phyloP scores from a whole-genome alignment of 2,797 vertebrate species.

The Parauchenoglanis ngamensis region DNA sequence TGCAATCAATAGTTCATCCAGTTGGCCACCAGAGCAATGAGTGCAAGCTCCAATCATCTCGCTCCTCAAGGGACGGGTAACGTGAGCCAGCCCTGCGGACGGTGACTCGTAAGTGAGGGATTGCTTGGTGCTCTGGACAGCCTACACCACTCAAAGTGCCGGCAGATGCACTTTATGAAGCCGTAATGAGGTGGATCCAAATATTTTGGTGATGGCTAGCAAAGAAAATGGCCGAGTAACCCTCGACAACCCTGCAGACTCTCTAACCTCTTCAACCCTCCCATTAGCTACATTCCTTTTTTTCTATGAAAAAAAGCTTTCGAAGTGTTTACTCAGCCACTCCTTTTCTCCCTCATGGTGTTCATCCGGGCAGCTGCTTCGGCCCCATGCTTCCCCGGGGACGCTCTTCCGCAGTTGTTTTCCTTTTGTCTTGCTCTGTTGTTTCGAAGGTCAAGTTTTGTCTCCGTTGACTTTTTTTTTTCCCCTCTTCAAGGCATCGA shows the following conservation, averaged over 20 bases:
- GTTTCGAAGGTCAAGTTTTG: constrained; percentile 51
- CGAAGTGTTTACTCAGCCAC: constrained; percentile 57
- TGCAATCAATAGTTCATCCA: constrained; percentile 22
- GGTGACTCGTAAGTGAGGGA: constrained; percentile 27
- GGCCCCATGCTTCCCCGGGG: constrained; percentile 37
- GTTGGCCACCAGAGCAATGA: not conserved
- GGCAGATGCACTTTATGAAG: constrained; percentile 44
- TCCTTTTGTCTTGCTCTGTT: constrained; percentile 52
- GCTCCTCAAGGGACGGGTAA: constrained; percentile 45
- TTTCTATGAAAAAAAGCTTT: constrained; percentile 37
- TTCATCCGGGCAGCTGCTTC: constrained; percentile 53
- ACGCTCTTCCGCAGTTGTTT: constrained; percentile 54
- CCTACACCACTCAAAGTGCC: not conserved
- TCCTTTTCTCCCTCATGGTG: constrained; percentile 48
- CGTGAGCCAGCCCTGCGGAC: constrained; percentile 14
- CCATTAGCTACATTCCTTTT: constrained; percentile 35
- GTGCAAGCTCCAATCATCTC: constrained; percentile 33
- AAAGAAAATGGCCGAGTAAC: constrained; percentile 39
- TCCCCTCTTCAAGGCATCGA: not conserved
- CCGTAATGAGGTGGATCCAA: constrained; percentile 38
- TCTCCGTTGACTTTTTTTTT: constrained; percentile 39
- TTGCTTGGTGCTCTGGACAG: constrained; percentile 23
- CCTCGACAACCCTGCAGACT: constrained; percentile 26
- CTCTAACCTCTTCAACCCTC: constrained; percentile 5
- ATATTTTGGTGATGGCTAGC: constrained; percentile 14